Evolutionary conservation across 2,113 vertebrate species (phyloP).

Genomic region (Corythoichthys haematopterus): DNA sequence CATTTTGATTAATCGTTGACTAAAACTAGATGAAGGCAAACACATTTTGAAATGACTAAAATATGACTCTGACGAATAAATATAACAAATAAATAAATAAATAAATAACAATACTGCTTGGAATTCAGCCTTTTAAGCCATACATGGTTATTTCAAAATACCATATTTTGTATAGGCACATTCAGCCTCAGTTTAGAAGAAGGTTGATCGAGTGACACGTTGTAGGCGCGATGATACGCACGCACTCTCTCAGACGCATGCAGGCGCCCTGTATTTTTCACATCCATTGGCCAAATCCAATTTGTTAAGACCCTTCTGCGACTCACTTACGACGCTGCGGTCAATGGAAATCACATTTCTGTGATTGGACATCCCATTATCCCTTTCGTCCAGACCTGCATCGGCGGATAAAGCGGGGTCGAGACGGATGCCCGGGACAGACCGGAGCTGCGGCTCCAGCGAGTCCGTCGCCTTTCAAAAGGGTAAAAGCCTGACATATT

Average conservation of each 20-base stretch:
- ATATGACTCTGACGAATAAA: too few species aligned
- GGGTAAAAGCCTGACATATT: constrained; percentile 79
- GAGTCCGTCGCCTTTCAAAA: constrained; percentile 73
- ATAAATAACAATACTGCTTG: background rate
- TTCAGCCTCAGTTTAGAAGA: constrained; percentile 11
- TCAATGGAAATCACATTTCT: constrained; percentile 79
- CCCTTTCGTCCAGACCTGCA: constrained; percentile 67
- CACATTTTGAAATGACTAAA: too few species aligned
- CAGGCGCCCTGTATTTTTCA: constrained; percentile 72
- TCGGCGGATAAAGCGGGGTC: constrained; percentile 62
- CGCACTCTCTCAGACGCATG: constrained; percentile 36
- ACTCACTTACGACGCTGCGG: constrained; percentile 76
- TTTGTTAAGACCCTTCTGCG: constrained; percentile 79
- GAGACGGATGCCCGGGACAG: constrained; percentile 70
- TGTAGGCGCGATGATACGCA: constrained; percentile 59
- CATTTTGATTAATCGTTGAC: too few species aligned
- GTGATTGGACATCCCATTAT: constrained; percentile 84
- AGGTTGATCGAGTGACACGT: constrained; percentile 42
- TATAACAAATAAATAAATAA: too few species aligned
- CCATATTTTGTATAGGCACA: background rate
- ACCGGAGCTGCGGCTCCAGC: constrained; percentile 71
- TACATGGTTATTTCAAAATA: background rate
- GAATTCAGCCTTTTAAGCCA: background rate
- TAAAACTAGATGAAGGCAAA: too few species aligned
- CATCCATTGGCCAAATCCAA: constrained; percentile 77